Base-by-base conservation (phyloP, 1,140 invertebrate species). In the Nasonia longicornis region DNA sequence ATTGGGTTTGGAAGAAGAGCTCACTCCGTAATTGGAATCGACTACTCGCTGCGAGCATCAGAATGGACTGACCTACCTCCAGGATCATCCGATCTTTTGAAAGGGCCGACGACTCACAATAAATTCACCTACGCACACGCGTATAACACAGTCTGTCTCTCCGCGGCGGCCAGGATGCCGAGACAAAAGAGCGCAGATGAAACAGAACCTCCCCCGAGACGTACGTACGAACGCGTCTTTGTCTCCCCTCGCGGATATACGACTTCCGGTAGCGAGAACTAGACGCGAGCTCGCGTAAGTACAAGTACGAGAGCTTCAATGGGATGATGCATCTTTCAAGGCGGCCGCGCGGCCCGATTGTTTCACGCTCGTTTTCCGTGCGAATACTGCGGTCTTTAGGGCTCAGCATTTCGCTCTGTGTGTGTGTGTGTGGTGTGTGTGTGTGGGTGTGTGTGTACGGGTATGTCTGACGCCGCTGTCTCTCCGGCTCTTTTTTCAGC, bases 21-120 rank as follows among this genome's bases (percentile, higher is more conserved):
- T 67, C 26, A 31, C 64, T 67, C 29, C 29, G 16, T 67, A 67
- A 67, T 67, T 67, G 64, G 31, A 67, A 75, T 73, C 45, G 71
- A 73, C 35, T 14, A n/a, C 42, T 82, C 85, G 82, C 85, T 85
- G 31, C 31, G 31, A 35, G 31, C 31, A 35, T 35, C 80, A 88
- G 87, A 89, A 88, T 87, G 86, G 88, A 89, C 89, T 90, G 90
- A 91, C 89, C 89, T 91, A 90, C 89, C 89, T 87, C 29, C 86
- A 89, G 90, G 88, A 90, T 91, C 90, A 90, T 91, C 90, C 89
- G 89, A 91, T 91, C 90, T 91, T 90, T 91, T 91, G 88, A 80
- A 74, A 88, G 77, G 74, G 83, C 86, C 72, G 20, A 58, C 52
- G 52, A 20, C 85, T 88, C 86, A 86, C 85, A 81, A 42, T 42